Base-by-base conservation (phyloP, 2,888 invertebrate species). In the Steinernema hermaphroditum region DNA sequence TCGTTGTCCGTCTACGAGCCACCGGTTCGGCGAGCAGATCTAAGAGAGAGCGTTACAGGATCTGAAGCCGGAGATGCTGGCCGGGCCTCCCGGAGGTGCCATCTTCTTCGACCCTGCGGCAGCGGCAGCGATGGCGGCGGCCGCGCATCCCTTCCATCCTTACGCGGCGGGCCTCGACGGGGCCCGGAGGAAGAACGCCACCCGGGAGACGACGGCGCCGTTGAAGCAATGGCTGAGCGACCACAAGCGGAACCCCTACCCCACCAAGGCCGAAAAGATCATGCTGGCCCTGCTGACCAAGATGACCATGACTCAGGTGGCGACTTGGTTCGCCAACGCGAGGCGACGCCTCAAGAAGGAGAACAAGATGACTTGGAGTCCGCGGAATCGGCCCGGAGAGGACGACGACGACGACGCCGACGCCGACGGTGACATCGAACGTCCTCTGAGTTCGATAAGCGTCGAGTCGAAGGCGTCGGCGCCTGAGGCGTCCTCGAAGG, bases 321-420 rank as follows among this genome's bases (percentile, higher is more conserved):
- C 94, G 75, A 96, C 95, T 84, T 96, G 95, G 95, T 96, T 96
- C 88, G 95, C 95, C 74, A 96, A 96, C 88, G 95, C 95, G 43
- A 90, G 95, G 78, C 90, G 95, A 82, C 91, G 95, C 62, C 91
- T 96, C 82, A 96, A 96, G 90, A 96, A 96, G 88, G 95, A 95
- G 89, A 95, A 95, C 89, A 95, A 95, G 88, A 94, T 94, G 94
- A 94, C 94, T 77, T 95, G 95, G 95, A 93, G 94, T 87, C 94
- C 94, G 75, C 92, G 94, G 88, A 94, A 94, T 88, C 80, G 88
- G 34, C 84, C 87, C 46, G 86, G 87, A 68, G 87, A 87, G 29
- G 88, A 88, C 74, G 87, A 87, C 57, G 88, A 88, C 50, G 93
- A 93, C 86, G 93, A 93, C 46, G 87, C 87, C 57, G 88, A 88